phyloP scores from a whole-genome alignment of 2,888 invertebrate genomes.

The Drosophila infuscata region DNA sequence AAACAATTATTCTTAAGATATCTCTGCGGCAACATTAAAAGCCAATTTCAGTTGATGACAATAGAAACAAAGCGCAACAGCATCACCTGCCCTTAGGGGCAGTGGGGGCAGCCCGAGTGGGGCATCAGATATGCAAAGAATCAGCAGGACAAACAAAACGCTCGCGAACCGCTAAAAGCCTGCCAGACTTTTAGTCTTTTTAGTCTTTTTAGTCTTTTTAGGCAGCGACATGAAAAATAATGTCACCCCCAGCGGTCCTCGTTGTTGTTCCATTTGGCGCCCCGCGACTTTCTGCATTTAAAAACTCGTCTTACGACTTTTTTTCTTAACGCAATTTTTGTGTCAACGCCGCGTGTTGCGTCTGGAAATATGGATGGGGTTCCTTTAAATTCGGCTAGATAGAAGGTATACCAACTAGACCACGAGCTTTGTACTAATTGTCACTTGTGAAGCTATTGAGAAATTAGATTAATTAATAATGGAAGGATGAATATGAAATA shows the following conservation, averaged over 20 bases:
- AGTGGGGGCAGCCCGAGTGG: conserved; percentile 31
- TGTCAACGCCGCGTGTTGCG: conserved; percentile 64
- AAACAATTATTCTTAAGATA: conserved; percentile 85
- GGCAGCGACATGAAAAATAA: conserved; percentile 82
- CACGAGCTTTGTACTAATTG: background rate
- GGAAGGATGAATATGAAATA: too few relatives aligned
- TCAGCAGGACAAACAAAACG: conserved; percentile 79
- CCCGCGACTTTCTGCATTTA: conserved; percentile 39
- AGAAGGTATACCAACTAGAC: background rate
- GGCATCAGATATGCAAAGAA: conserved; percentile 74
- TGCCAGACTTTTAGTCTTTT: conserved; percentile 47
- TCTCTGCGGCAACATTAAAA: conserved; percentile 85
- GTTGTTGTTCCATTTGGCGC: conserved; percentile 9
- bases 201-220: conserved; percentile 54
- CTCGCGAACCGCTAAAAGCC: conserved; percentile 49
- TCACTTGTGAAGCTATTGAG: background rate
- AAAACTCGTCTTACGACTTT: conserved; percentile 49
- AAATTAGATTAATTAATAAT: background rate
- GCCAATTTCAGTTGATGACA: conserved; percentile 85
- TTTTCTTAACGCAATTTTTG: conserved; percentile 59
- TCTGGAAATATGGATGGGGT: conserved; percentile 17
- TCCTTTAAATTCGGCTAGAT: conserved; percentile 1
- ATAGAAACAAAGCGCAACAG: conserved; percentile 73
- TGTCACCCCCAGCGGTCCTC: conserved; percentile 79
- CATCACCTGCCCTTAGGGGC: conserved; percentile 68